A percentile compares a stretch with the other conserved stretches of the same genome.
phyloP scores from a whole-genome alignment of 2,888 invertebrate genomes.

The Ophion costatus region DNA sequence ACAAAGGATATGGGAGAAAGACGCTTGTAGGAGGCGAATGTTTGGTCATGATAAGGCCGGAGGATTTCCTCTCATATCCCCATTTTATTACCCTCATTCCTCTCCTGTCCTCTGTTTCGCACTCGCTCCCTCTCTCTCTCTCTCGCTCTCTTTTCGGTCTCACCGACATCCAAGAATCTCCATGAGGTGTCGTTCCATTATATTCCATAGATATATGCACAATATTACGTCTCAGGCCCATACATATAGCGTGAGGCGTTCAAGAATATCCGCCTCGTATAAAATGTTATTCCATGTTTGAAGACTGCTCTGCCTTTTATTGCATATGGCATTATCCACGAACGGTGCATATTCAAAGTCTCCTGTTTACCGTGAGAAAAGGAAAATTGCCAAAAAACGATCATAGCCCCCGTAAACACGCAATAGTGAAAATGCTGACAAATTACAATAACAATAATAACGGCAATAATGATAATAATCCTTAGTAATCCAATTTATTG shows the following conservation, averaged over 20 bases:
- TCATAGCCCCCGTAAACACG: background rate
- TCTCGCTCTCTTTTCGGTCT: constrained; percentile 13
- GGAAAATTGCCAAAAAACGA: background rate
- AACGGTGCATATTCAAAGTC: background rate
- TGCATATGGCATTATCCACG: background rate
- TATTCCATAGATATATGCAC: constrained; percentile 30
- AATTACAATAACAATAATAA: background rate
- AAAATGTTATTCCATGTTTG: constrained; percentile 60
- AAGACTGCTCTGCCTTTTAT: constrained; percentile 53
- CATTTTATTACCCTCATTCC: constrained; percentile 48
- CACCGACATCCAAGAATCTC: constrained; percentile 47
- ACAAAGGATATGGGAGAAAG: constrained; percentile 21
- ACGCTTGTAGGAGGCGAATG: constrained; percentile 54
- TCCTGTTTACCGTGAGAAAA: background rate
- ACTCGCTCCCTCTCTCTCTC: constrained; percentile 5
- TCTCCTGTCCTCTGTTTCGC: background rate
- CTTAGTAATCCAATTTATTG: background rate
- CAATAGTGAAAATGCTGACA: background rate
- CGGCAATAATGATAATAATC: background rate
- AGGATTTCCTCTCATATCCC: constrained; percentile 49
- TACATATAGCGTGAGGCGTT: constrained; percentile 26
- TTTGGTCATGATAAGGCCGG: constrained; percentile 60
- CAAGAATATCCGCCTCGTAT: constrained; percentile 56
- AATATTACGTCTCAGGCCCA: constrained; percentile 37
- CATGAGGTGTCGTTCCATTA: constrained; percentile 36